These are phyloP conservation scores for Macquaria ambigua DNA, from an alignment of 2,113 vertebrate genomes.

Conservation along the genomic window DNA sequence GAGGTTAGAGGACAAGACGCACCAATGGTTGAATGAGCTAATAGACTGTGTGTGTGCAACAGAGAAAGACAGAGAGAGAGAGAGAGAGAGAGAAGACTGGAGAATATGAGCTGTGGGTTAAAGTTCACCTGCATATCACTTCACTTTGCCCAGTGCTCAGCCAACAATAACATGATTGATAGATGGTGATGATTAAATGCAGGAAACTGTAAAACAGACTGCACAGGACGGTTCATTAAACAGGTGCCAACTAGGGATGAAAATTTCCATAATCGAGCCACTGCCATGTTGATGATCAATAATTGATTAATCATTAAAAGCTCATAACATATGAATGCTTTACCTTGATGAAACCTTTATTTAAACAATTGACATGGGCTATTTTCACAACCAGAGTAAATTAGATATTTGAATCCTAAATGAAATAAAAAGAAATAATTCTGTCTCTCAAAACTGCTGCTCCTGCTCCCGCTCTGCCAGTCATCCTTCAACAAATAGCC, in stretches of 20 bases:
- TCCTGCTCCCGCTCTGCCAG: not conserved
- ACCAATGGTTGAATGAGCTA: constrained; percentile 10
- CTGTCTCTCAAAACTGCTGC: not conserved
- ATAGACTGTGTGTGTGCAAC: not conserved
- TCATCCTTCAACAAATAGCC: not conserved
- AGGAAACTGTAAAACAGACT: not conserved
- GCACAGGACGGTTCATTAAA: not conserved
- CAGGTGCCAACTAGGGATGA: not conserved
- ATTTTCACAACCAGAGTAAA: not conserved
- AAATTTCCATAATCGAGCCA: not conserved
- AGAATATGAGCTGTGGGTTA: constrained; percentile 20
- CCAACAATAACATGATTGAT: not conserved
- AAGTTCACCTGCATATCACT: constrained; percentile 52
- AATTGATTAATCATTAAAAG: not conserved
- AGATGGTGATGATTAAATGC: not conserved
- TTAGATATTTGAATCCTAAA: not conserved
- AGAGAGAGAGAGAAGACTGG: not conserved
- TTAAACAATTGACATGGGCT: not conserved
- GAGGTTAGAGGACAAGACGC: constrained; percentile 28
- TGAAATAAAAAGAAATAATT: not conserved
- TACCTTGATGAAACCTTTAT: not conserved
- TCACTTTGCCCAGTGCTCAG: constrained; percentile 33
- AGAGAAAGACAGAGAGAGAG: not conserved
- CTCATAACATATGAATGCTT: not conserved
- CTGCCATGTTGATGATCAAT: not conserved